phyloP scores from a whole-genome alignment of 2,113 vertebrate genomes.

The Lota lota region DNA sequence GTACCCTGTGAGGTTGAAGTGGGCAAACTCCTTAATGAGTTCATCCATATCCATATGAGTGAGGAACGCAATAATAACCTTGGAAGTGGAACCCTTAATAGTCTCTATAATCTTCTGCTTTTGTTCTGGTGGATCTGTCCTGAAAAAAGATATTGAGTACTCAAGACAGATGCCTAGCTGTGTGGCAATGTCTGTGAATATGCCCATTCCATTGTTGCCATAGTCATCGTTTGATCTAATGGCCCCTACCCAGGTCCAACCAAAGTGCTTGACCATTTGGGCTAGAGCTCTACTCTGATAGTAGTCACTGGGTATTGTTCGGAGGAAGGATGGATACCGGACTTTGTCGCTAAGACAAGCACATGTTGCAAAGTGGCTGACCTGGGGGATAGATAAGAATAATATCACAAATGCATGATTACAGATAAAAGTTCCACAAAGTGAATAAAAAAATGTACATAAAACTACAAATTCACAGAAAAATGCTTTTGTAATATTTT shows the following conservation, averaged over 20 bases:
- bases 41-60: slow-evolving; percentile 55
- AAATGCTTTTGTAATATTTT: too few relatives aligned
- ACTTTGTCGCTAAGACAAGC: slow-evolving; percentile 69
- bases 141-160: slow-evolving; percentile 62
- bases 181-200: slow-evolving; percentile 51
- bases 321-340: slow-evolving; percentile 63
- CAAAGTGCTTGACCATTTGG: slow-evolving; percentile 59
- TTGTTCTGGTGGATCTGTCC: slow-evolving; percentile 55
- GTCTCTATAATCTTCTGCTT: slow-evolving; percentile 53
- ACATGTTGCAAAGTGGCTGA: slow-evolving; percentile 71
- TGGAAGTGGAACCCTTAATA: slow-evolving; percentile 65
- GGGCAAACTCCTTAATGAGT: slow-evolving; percentile 51
- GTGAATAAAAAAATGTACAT: too few relatives aligned
- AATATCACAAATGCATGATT: not conserved
- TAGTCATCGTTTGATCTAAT: slow-evolving; percentile 67
- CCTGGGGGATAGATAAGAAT: slow-evolving; percentile 30
- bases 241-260: slow-evolving; percentile 68
- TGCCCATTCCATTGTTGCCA: slow-evolving; percentile 64
- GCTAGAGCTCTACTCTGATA: slow-evolving; percentile 66
- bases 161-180: slow-evolving; percentile 59
- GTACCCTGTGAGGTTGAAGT: slow-evolving; percentile 64
- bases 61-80: slow-evolving; percentile 66
- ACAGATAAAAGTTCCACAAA: not conserved
- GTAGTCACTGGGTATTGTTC: slow-evolving; percentile 66
- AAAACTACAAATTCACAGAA: too few relatives aligned